Percentiles rank a stretch among this genome's conserved stretches.
Conservation (phyloP, 2,888 invertebrate genomes). For the Odontocolon sp. region DNA sequence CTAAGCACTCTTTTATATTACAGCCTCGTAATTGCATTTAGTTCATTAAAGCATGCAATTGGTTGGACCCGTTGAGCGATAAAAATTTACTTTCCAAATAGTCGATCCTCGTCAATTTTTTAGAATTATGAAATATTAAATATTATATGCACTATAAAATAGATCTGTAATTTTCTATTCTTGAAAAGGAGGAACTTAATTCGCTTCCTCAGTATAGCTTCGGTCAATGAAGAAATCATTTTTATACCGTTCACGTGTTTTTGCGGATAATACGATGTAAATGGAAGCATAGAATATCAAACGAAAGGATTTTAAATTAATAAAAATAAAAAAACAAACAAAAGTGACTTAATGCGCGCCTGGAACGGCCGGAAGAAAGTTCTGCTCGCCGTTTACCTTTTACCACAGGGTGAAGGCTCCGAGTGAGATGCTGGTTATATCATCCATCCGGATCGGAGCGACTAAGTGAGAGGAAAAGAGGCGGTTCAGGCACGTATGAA, state of each 20-base stretch:
- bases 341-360: conserved; percentile 15
- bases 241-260: background rate
- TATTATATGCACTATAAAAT: too few relatives aligned
- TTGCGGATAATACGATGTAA: background rate
- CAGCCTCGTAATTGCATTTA: background rate
- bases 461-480: conserved; percentile 36
- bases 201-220: background rate
- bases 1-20: background rate
- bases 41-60: conserved; percentile 1
- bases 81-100: conserved; percentile 15
- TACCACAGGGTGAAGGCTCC: conserved; percentile 45
- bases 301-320: background rate
- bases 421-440: conserved; percentile 26
- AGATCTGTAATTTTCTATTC: too few relatives aligned
- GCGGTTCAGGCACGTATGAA: background rate
- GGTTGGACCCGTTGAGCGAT: background rate
- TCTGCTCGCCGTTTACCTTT: conserved; percentile 41
- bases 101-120: background rate
- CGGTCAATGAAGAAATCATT: background rate
- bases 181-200: background rate
- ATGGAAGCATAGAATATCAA: too few relatives aligned
- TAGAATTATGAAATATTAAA: too few relatives aligned
- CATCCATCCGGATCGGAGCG: conserved; percentile 23
- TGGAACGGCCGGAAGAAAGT: conserved; percentile 51
- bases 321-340: background rate